These are phyloP conservation scores for Euplagia quadripunctaria DNA, from an alignment of 2,888 invertebrate species.

Conservation along the genomic window DNA sequence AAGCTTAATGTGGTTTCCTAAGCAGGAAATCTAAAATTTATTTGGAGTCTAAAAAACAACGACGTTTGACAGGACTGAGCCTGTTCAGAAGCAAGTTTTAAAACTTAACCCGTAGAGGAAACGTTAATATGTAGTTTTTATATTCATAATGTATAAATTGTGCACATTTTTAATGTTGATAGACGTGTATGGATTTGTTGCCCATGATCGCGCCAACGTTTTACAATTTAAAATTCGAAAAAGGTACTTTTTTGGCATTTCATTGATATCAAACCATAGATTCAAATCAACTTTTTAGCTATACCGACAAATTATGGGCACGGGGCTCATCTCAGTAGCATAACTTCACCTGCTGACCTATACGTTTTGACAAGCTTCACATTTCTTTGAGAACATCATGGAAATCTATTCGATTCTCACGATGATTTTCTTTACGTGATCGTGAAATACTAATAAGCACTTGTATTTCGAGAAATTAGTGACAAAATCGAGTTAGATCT, in stretches of 20 bases:
- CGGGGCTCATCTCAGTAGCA: too few relatives aligned
- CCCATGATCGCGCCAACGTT: background rate
- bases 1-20: constrained; percentile 9
- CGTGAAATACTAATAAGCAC: too few relatives aligned
- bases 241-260: too few relatives aligned
- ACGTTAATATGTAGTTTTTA: constrained; percentile 4
- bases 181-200: background rate
- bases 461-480: too few relatives aligned
- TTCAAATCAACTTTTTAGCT: background rate
- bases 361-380: too few relatives aligned
- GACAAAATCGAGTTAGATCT: too few relatives aligned
- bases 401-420: too few relatives aligned
- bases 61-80: constrained; percentile 2
- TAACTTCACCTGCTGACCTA: too few relatives aligned
- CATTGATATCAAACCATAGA: background rate
- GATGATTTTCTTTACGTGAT: too few relatives aligned
- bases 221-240: background rate
- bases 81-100: constrained; percentile 12
- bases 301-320: too few relatives aligned
- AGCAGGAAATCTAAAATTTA: constrained; percentile 9
- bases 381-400: too few relatives aligned
- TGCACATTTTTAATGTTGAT: background rate
- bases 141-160: constrained; percentile 1
- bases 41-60: constrained; percentile 9
- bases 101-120: background rate